These are phyloP conservation scores for Incurvaria masculella DNA, from an alignment of 2,888 invertebrate species.

Conservation along the genomic window DNA sequence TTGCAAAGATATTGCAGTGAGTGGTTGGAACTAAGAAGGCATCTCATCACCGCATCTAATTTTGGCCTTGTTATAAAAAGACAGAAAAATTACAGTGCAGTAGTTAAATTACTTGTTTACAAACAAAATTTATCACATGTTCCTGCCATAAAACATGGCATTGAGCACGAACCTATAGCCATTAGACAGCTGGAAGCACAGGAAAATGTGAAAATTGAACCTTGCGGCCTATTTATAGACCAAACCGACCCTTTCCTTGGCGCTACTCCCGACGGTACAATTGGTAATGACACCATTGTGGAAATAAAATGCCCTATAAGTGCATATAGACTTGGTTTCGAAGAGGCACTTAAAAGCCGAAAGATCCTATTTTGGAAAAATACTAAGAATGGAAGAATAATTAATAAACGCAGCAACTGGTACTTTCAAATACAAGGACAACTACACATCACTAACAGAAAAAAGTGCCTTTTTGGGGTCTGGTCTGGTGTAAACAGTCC, in stretches of 20 bases:
- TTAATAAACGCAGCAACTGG: slow-evolving; percentile 4
- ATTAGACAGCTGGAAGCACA: not conserved
- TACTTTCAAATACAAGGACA: slow-evolving; percentile 6
- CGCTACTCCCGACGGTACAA: slow-evolving; percentile 12
- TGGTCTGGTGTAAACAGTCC: slow-evolving; percentile 4
- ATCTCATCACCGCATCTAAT: slow-evolving; percentile 15
- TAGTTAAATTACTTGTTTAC: too few species aligned
- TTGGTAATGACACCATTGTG: slow-evolving; percentile 7
- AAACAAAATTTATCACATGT: slow-evolving; percentile 2
- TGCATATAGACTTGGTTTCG: slow-evolving; percentile 4
- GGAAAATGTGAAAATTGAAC: slow-evolving; percentile 5
- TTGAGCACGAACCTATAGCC: slow-evolving; percentile 1
- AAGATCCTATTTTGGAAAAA: not conserved
- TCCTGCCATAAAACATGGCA: slow-evolving; percentile 6
- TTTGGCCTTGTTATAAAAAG: slow-evolving; percentile 11
- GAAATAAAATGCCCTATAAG: slow-evolving; percentile 13
- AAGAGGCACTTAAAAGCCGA: slow-evolving; percentile 3
- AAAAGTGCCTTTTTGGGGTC: slow-evolving; percentile 5
- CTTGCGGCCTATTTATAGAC: slow-evolving; percentile 12
- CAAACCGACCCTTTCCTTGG: slow-evolving; percentile 7
- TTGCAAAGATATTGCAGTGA: slow-evolving; percentile 12
- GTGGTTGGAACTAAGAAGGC: slow-evolving; percentile 14
- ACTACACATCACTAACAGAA: slow-evolving; percentile 4
- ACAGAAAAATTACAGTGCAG: slow-evolving; percentile 5
- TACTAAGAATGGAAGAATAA: too few species aligned